phyloP scores from a whole-genome alignment of 2,113 vertebrate genomes.

The pig (Sus scrofa) region DNA sequence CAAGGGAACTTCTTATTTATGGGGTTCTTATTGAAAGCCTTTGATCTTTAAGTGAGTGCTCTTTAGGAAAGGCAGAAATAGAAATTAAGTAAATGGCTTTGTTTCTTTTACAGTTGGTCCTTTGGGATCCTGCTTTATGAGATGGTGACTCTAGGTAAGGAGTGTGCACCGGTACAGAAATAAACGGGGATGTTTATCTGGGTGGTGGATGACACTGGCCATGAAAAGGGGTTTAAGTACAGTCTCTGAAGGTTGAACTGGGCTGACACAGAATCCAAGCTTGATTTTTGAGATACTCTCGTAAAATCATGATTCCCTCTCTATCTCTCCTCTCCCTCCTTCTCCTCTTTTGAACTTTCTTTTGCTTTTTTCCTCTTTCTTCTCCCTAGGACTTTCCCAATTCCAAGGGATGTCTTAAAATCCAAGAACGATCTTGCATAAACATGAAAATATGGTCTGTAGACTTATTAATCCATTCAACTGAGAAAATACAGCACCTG shows the following conservation, averaged over 20 bases:
- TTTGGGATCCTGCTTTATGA: constrained; percentile 96
- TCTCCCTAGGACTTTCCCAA: neutral
- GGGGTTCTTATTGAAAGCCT: neutral
- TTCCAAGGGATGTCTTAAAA: neutral
- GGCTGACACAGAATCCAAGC: neutral
- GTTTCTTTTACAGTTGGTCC: constrained; percentile 93
- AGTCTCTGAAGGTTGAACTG: neutral
- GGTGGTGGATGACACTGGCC: neutral
- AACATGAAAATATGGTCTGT: neutral
- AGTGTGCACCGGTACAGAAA: neutral
- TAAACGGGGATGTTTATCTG: neutral
- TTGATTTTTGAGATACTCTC: neutral
- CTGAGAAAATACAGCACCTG: neutral
- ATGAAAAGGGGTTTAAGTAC: neutral
- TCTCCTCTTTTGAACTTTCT: neutral
- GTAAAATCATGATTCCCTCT: neutral
- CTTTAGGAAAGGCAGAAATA: constrained; percentile 24
- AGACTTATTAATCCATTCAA: neutral
- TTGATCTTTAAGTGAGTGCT: neutral
- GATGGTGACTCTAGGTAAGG: constrained; percentile 95
- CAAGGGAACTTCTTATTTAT: too few relatives aligned
- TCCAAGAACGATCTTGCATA: neutral
- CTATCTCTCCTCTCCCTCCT: neutral
- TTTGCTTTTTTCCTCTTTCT: neutral
- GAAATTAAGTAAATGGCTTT: constrained; percentile 57